Evolutionary conservation across 2,797 vertebrate genomes (phyloP).

Genomic region (Peromyscus nudipes): DNA sequence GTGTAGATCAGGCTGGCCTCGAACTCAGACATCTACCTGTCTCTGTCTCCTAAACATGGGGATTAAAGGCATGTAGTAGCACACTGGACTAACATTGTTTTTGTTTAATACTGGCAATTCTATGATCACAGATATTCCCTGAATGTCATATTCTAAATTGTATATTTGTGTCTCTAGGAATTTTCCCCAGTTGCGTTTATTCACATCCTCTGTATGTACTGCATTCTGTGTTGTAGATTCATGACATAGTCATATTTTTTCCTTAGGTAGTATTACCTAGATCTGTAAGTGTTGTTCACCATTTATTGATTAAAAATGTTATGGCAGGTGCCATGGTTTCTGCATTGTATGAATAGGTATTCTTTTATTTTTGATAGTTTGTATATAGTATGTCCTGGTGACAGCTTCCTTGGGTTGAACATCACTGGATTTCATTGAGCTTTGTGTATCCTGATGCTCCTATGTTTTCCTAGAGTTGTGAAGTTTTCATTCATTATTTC

Average conservation of each 20-base stretch:
- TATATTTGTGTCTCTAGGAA: background rate
- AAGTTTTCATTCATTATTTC: background rate
- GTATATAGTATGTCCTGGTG: background rate
- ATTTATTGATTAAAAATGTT: background rate
- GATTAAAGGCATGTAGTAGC: background rate
- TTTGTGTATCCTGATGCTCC: background rate
- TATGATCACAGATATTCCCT: background rate
- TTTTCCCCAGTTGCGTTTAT: background rate
- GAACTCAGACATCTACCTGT: background rate
- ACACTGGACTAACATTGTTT: background rate
- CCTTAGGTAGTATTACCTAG: background rate
- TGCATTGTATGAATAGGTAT: background rate
- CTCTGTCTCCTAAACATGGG: background rate
- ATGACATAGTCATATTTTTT: background rate
- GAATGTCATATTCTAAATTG: background rate
- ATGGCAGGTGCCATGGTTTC: background rate
- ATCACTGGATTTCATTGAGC: background rate
- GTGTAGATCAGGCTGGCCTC: background rate
- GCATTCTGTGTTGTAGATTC: too few relatives aligned
- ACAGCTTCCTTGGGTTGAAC: background rate
- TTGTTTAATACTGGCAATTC: background rate
- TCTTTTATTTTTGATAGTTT: too few relatives aligned
- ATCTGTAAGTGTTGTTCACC: background rate
- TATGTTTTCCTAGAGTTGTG: background rate
- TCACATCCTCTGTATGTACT: background rate